phyloP scores from a whole-genome alignment of 2,888 invertebrate genomes.

The Apotomis turbidana region DNA sequence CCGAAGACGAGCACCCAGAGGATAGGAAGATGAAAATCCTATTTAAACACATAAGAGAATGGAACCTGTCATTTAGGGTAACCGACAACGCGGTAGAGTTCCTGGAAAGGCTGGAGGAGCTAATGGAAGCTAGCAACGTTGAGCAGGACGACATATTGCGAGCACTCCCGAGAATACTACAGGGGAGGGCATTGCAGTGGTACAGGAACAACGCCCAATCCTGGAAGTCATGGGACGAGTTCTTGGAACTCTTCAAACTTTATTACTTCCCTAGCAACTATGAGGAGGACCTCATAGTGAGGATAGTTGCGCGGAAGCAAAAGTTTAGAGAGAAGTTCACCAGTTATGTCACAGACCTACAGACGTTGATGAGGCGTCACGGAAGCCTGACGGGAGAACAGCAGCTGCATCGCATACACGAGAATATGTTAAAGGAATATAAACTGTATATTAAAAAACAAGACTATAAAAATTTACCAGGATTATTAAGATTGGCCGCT shows the following conservation, averaged over 20 bases:
- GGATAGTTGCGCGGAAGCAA: no score
- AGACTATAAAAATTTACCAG: background rate
- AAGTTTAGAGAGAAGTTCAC: no score
- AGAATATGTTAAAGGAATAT: background rate
- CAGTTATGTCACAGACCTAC: no score
- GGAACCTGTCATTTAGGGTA: no score
- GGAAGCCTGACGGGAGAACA: background rate
- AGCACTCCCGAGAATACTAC: background rate
- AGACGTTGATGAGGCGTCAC: no score
- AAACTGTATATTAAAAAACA: constrained; percentile 2
- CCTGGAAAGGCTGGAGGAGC: no score
- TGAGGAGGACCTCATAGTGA: background rate
- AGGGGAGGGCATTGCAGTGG: background rate
- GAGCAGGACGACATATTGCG: background rate
- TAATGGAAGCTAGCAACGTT: background rate
- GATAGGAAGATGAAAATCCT: no score
- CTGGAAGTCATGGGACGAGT: background rate
- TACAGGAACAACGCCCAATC: background rate
- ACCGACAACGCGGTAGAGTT: no score
- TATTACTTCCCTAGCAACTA: constrained; percentile 3
- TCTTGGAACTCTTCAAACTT: background rate
- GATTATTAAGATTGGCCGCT: background rate
- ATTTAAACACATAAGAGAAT: no score
- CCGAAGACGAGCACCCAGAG: no score
- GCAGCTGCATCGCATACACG: background rate